Conservation (phyloP, 2,113 vertebrate species). For the Candoia aspera region DNA sequence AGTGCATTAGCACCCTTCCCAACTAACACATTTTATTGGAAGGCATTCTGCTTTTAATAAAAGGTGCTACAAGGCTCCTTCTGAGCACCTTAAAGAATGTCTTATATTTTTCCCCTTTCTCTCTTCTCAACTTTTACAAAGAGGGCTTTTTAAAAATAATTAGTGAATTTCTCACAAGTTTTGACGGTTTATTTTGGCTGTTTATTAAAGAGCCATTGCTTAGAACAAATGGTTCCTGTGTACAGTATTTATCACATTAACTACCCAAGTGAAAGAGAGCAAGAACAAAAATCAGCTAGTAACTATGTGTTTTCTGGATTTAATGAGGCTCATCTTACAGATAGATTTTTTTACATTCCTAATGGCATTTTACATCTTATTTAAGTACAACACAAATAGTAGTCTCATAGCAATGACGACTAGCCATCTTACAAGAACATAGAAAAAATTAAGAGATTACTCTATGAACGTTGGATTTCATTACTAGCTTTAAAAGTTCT, state of each 20-base stretch:
- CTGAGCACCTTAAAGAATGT: conserved; percentile 56
- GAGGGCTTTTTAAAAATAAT: conserved; percentile 48
- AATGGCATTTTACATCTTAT: conserved; percentile 13
- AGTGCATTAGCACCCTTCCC: background rate
- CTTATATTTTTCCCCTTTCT: conserved; percentile 52
- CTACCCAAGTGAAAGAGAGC: conserved; percentile 34
- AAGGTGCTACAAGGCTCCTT: background rate
- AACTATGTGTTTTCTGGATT: background rate
- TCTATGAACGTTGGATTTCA: background rate
- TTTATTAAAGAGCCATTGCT: conserved; percentile 56
- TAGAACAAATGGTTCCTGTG: conserved; percentile 63
- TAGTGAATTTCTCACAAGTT: conserved; percentile 41
- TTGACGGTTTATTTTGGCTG: conserved; percentile 56
- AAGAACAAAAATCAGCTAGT: background rate
- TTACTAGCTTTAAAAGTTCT: background rate
- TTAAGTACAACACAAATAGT: background rate
- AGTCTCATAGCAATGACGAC: background rate
- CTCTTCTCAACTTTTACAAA: conserved; percentile 60
- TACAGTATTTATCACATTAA: conserved; percentile 60
- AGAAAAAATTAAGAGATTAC: background rate
- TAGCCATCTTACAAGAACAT: background rate
- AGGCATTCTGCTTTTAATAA: background rate
- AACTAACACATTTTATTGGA: background rate
- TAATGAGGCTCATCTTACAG: conserved; percentile 37
- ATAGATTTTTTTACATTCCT: conserved; percentile 10